Conservation (phyloP, 2,797 vertebrate genomes). For the Hippopotamyrus pictus region DNA sequence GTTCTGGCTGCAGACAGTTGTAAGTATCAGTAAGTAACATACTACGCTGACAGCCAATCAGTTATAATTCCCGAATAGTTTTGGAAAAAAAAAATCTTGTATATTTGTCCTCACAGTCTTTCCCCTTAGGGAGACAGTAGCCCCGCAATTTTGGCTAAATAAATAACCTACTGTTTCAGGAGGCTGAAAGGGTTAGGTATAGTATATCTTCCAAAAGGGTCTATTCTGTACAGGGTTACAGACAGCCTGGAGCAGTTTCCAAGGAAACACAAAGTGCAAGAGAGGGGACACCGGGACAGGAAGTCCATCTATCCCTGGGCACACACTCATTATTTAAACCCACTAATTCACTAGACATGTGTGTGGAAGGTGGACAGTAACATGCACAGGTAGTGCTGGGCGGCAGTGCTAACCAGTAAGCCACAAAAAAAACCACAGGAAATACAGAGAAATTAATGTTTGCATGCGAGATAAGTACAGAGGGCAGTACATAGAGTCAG, state of each 20-base stretch:
- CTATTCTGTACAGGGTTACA: not conserved
- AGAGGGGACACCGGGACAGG: not conserved
- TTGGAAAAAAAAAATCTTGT: not conserved
- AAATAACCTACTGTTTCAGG: not conserved
- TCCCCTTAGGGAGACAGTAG: not conserved
- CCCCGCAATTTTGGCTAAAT: not conserved
- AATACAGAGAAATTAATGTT: not conserved
- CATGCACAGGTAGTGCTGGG: not conserved
- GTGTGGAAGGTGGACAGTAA: not conserved
- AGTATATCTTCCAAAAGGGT: not conserved
- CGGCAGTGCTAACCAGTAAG: not conserved
- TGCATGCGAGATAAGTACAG: not conserved
- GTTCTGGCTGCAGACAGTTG: not conserved
- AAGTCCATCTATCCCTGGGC: not conserved
- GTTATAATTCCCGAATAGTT: not conserved
- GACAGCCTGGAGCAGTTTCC: not conserved
- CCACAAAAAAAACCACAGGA: not conserved
- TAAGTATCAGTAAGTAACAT: not conserved
- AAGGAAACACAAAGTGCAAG: not conserved
- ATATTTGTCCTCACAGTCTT: not conserved
- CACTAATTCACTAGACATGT: not conserved
- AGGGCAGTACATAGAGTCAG: not conserved
- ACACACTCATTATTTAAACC: not conserved
- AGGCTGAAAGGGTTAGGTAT: not conserved
- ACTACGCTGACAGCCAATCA: not conserved